These are phyloP conservation scores for Xiphorhynchus erythropygius DNA, from an alignment of 2,797 vertebrate genomes.

Conservation along the genomic window DNA sequence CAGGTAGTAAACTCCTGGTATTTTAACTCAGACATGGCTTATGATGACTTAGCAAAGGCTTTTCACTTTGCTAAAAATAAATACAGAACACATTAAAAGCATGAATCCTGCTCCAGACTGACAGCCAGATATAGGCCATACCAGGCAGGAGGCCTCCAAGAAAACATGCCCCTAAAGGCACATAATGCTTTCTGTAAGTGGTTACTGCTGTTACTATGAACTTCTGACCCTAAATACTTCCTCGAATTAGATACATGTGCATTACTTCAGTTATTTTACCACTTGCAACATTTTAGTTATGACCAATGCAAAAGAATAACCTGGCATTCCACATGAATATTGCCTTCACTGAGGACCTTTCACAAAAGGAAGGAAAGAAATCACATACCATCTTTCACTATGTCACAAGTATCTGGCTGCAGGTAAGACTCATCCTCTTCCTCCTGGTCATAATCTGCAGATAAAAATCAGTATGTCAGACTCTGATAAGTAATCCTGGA, in stretches of 20 bases:
- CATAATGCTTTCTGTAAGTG: background rate
- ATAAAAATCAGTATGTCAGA: slow-evolving; percentile 1
- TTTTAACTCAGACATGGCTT: background rate
- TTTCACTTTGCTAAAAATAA: background rate
- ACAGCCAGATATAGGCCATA: background rate
- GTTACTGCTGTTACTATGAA: background rate
- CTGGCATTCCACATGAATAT: background rate
- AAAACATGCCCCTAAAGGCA: background rate
- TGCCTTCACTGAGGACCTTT: background rate
- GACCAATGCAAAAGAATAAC: background rate
- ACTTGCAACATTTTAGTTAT: background rate
- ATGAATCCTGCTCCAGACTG: background rate
- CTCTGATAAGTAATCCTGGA: background rate
- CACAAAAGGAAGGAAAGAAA: background rate
- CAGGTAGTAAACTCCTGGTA: background rate
- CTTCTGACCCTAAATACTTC: background rate
- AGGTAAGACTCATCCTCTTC: slow-evolving; percentile 89
- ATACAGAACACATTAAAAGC: background rate
- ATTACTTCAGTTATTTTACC: background rate
- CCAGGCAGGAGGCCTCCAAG: background rate
- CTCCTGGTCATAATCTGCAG: slow-evolving; percentile 83
- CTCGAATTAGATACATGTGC: background rate
- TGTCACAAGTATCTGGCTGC: slow-evolving; percentile 80
- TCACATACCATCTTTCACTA: slow-evolving; percentile 72
- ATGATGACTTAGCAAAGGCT: background rate